These are phyloP conservation scores for Nesoenas mayeri DNA, from an alignment of 2,113 vertebrate genomes.

Conservation along the genomic window DNA sequence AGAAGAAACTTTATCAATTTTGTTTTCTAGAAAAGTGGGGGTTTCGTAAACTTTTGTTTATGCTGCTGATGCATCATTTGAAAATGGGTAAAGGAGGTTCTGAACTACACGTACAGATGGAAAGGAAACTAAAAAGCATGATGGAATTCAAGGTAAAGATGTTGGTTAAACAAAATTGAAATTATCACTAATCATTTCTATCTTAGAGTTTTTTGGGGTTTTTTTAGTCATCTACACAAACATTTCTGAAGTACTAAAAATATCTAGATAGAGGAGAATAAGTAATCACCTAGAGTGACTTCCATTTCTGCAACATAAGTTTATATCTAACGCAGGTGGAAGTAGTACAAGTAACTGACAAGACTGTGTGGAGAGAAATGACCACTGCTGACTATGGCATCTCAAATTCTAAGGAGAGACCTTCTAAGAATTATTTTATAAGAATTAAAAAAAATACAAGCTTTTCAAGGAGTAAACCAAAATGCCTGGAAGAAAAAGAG, in stretches of 20 bases:
- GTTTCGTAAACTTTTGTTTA: neutral
- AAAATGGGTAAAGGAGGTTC: neutral
- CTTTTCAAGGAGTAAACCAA: neutral
- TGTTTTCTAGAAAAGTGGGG: neutral
- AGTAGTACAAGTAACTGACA: neutral
- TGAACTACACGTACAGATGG: neutral
- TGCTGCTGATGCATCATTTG: neutral
- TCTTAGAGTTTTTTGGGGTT: too few relatives aligned
- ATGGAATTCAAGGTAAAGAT: neutral
- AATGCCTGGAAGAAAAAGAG: neutral
- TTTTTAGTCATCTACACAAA: neutral
- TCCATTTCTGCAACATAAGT: neutral
- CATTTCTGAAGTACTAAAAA: neutral
- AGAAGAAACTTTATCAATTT: neutral
- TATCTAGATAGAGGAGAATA: neutral
- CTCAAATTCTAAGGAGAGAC: neutral
- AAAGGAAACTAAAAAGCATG: neutral
- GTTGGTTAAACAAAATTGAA: neutral
- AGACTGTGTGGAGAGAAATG: neutral
- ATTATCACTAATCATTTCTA: neutral
- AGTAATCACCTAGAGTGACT: neutral
- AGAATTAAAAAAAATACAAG: neutral
- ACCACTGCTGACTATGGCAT: neutral
- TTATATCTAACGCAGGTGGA: neutral
- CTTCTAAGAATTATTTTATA: neutral